Evolutionary conservation across 2,113 vertebrate species (phyloP), one percentile per base, ranked within the genome.

Genomic region (Gyps fulvus): DNA sequence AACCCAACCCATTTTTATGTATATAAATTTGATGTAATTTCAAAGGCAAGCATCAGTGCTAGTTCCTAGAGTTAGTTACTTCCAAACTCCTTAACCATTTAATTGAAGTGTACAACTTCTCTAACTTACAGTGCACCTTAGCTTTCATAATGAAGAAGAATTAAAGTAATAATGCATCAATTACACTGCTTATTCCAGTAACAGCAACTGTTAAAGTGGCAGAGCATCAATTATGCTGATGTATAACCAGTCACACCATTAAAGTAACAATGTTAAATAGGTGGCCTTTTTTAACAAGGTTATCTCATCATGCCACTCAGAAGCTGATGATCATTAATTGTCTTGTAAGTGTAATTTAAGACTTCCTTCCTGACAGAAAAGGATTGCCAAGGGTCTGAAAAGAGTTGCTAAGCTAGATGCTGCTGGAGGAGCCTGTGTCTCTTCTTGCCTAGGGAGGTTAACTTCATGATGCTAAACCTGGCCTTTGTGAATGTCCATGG

Each of bases 131-230:
- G 57, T 91, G 72, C 7, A 74, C 69, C 66, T 84, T 81, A 94
- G 83, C 54, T 57, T 89, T 87, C 6, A 19, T 88, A 87, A 91
- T 82, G 63, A 96, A 90, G 80, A 95, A 90, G 61, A 91, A 94
- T 95, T 84, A 76, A 95, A 84, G 62, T 70, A 83, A 73, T 83
- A 95, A 78, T 88, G 36, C 58, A 86, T 86, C 78, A 72, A 34
- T 84, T 95, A 69, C 43, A 29, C 27, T 62, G 52, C n/a, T 85
- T 85, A 85, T 77, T 93, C 57, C 72, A 80, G 31, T 45, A 83
- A 59, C 34, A 83, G 20, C 32, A 70, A 49, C n/a, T 18, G 45
- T 80, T 93, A 58, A 89, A 91, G 49, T 66, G 91, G 21, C 49
- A 83, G 50, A 55, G 8, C 11, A 86, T 96, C n/a, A 82, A 62